A percentile compares a stretch with the other conserved stretches of the same genome.
phyloP scores from a whole-genome alignment of 2,113 vertebrate genomes.

The Halichoerus grypus region DNA sequence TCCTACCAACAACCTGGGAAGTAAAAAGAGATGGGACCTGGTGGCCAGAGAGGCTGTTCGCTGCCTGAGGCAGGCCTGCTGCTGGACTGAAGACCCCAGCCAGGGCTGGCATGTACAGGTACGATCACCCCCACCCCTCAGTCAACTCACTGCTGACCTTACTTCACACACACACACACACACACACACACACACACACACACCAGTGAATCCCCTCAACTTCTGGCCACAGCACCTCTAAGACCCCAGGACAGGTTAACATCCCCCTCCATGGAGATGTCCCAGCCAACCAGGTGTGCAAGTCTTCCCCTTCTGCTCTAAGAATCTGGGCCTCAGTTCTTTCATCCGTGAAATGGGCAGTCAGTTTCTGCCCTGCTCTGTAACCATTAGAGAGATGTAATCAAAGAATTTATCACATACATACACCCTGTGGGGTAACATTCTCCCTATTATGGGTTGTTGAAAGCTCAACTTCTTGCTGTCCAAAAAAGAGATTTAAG shows the following conservation, averaged over 20 bases:
- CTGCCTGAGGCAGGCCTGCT: conserved; percentile 54
- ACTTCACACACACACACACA: no score
- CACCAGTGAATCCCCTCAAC: not conserved
- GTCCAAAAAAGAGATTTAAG: not conserved
- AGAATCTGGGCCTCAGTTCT: not conserved
- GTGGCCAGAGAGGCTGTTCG: conserved; percentile 49
- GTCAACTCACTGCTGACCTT: not conserved
- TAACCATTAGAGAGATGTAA: not conserved
- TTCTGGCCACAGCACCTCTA: not conserved
- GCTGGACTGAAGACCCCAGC: not conserved
- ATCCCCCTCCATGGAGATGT: not conserved
- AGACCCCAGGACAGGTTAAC: not conserved
- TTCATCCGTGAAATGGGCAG: not conserved
- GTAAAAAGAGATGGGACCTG: conserved; percentile 62
- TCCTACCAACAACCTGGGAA: conserved; percentile 78
- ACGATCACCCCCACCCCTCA: not conserved
- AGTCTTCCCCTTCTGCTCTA: not conserved
- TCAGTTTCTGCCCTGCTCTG: not conserved
- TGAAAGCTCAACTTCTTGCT: not conserved
- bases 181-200: no score
- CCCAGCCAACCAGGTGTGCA: not conserved
- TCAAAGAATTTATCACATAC: not conserved
- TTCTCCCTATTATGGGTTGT: not conserved
- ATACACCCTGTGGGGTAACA: not conserved
- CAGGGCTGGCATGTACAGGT: conserved; percentile 66